Evolutionary conservation across 2,113 vertebrate genomes (phyloP).

Genomic region (Macrotis lagotis): DNA sequence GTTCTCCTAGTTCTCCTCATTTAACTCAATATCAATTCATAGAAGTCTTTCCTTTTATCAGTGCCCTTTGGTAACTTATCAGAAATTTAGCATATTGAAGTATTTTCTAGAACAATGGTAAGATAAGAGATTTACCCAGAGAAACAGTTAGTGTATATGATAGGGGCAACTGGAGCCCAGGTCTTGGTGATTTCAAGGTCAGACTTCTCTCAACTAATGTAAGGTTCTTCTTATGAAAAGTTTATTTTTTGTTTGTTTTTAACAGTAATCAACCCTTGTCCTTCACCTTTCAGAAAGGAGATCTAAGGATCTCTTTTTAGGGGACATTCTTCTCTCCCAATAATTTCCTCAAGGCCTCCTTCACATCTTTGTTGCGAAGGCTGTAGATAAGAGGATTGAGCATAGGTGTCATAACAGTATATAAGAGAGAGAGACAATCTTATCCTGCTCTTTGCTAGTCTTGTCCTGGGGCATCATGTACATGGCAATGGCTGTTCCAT

Average conservation of each 20-base stretch:
- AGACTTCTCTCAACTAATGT: background rate
- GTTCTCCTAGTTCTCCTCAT: no score
- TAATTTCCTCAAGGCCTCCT: constrained; percentile 53
- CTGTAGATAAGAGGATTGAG: constrained; percentile 72
- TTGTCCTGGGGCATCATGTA: constrained; percentile 67
- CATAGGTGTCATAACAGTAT: constrained; percentile 73
- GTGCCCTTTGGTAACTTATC: background rate
- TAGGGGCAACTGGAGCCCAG: background rate
- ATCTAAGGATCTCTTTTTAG: background rate
- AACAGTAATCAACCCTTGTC: no score
- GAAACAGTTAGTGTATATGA: no score
- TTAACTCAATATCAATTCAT: no score
- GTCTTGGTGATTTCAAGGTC: background rate
- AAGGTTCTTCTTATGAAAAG: no score
- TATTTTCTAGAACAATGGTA: background rate
- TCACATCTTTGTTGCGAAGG: constrained; percentile 71
- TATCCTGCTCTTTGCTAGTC: constrained; percentile 48
- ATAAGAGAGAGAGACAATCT: constrained; percentile 67
- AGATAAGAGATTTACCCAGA: background rate
- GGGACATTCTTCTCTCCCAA: constrained; percentile 15
- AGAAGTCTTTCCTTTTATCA: no score
- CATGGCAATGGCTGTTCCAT: constrained; percentile 72
- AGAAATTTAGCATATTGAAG: no score
- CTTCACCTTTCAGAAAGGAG: background rate
- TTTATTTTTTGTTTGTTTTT: no score